phyloP scores from a whole-genome alignment of 2,797 vertebrate species.

The Acropternis orthonyx region DNA sequence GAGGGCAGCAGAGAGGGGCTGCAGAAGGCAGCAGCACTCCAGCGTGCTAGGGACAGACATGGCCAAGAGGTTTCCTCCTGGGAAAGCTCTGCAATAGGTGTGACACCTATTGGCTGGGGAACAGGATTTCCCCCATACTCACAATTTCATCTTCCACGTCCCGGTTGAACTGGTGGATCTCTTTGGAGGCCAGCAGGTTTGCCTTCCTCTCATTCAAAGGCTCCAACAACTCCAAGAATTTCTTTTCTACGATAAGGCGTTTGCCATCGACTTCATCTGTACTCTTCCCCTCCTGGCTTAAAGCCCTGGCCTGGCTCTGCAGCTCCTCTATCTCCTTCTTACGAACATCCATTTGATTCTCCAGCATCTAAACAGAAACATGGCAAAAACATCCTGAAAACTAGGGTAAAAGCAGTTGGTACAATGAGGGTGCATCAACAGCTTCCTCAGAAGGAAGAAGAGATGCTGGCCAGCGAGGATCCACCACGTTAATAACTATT shows the following conservation, averaged over 20 bases:
- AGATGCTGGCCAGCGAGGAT: background rate
- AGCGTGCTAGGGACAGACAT: background rate
- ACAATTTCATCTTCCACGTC: constrained; percentile 95
- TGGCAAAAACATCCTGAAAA: background rate
- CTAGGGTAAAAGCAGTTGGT: background rate
- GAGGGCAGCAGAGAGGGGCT: background rate
- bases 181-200: constrained; percentile 88
- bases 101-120: background rate
- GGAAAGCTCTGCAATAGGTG: background rate
- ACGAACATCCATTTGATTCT: constrained; percentile 94
- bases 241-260: constrained; percentile 85
- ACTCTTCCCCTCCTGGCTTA: constrained; percentile 91
- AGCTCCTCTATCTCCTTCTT: constrained; percentile 93
- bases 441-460: background rate
- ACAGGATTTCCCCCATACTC: constrained; percentile 63
- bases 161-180: constrained; percentile 95
- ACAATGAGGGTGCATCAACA: background rate
- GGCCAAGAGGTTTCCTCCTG: background rate
- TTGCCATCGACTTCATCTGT: constrained; percentile 91
- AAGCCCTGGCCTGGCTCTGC: constrained; percentile 84
- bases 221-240: constrained; percentile 83
- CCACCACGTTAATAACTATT: background rate
- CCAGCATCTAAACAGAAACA: constrained; percentile 83
- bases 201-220: constrained; percentile 86
- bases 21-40: background rate